Base-by-base conservation (phyloP, 2,113 vertebrate genomes). In the Plecotus auritus region DNA sequence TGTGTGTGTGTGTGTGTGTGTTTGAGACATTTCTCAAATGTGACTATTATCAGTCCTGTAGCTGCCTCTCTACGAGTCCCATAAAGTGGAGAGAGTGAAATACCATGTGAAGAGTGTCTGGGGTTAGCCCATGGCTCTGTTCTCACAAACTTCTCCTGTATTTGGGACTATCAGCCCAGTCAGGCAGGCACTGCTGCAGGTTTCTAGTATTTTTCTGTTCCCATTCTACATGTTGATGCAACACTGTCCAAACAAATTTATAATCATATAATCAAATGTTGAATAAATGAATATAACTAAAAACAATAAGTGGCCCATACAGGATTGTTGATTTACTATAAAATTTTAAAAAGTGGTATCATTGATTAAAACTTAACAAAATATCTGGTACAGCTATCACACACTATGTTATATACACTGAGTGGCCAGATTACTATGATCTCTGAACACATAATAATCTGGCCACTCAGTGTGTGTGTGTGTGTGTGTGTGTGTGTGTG, bases 21-120 rank as follows among this genome's bases (percentile, higher is more conserved):
- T 89, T 54, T 77, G 91, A 84, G 80, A 88, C n/a, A 61, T 28
- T 94, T 70, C 95, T 97, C 90, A 80, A 56, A 56, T n/a, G 59
- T 80, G 14, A 51, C 5, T 7, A 14, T 2, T 4, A 7, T 51
- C 20, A 40, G 26, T 1, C 5, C 30, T 37, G n/a, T 35, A 22
- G 37, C 23, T 92, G 35, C 7, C 1, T 54, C 74, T 73, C 72
- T 51, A 13, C 1, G 8, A 88, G 45, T 3, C 30, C 11, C 18
- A 35, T 8, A 35, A 13, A 9, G 9, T 66, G 26, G 37, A 14
- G 23, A 72, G 54, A 49, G 3, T 2, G 54, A 2, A 88, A 22
- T 2, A 11, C 17, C 7, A 13, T 6, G n/a, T 32, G 66, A 67
- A 56, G 10, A 64, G 13, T 35, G 5, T 28, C 22, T 70, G 70